Conservation (phyloP, 1,140 invertebrate genomes). For the Vanessa tameamea region DNA sequence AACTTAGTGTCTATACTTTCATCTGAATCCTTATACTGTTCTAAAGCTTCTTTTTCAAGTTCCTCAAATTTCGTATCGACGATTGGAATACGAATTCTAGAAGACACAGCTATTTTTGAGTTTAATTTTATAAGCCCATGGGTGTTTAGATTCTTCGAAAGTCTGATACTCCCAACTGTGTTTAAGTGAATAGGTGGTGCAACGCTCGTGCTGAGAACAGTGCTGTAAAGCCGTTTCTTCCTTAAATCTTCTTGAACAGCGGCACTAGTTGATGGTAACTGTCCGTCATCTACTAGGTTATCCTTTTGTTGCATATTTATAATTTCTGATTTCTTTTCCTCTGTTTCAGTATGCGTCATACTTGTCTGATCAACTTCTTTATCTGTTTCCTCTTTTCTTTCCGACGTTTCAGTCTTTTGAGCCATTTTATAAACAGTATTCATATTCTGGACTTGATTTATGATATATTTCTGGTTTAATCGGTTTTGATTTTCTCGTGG, state of each 20-base stretch:
- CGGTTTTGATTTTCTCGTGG: constrained; percentile 37
- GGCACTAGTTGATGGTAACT: constrained; percentile 62
- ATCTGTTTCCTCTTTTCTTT: constrained; percentile 42
- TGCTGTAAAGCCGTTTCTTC: constrained; percentile 73
- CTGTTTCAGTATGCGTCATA: constrained; percentile 28
- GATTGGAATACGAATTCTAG: constrained; percentile 52
- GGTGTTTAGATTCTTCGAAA: constrained; percentile 61
- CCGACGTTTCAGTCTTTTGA: constrained; percentile 31
- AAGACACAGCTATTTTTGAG: constrained; percentile 63
- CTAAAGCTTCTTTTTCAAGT: constrained; percentile 76
- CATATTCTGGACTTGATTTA: constrained; percentile 21
- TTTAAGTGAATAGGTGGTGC: constrained; percentile 55
- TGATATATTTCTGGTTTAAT: constrained; percentile 20
- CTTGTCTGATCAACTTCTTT: constrained; percentile 38
- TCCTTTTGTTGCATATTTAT: constrained; percentile 38
- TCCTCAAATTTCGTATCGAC: constrained; percentile 74
- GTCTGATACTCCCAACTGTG: constrained; percentile 55
- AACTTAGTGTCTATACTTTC: constrained; percentile 78
- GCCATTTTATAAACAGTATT: constrained; percentile 13
- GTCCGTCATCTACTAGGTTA: constrained; percentile 48
- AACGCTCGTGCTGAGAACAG: constrained; percentile 70
- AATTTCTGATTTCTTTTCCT: constrained; percentile 38
- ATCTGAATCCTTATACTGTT: constrained; percentile 77
- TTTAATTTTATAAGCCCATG: constrained; percentile 70
- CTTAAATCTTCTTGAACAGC: constrained; percentile 55